These are phyloP conservation scores for Ptychadena robeensis DNA, from an alignment of 2,797 vertebrate species.

Conservation along the genomic window DNA sequence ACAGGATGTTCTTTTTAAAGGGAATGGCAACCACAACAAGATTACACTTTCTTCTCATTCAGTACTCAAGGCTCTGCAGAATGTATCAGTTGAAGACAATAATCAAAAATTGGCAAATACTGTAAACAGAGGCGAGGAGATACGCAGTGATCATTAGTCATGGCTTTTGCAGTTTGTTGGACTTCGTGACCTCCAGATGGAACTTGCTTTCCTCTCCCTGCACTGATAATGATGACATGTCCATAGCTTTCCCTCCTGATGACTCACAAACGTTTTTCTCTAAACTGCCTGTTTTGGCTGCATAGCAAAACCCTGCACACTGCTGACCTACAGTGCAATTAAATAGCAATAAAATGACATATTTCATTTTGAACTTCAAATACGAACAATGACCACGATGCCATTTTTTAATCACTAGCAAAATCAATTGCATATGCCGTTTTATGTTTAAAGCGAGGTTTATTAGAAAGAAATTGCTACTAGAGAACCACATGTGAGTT, in stretches of 20 bases:
- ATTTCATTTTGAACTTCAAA: conserved; percentile 75
- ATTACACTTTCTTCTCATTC: conserved; percentile 36
- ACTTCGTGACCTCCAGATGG: conserved; percentile 55
- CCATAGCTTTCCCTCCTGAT: conserved; percentile 39
- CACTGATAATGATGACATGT: conserved; percentile 59
- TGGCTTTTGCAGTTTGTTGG: conserved; percentile 20
- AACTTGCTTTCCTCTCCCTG: conserved; percentile 45
- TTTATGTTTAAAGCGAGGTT: conserved; percentile 77
- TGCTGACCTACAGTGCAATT: conserved; percentile 70
- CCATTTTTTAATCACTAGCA: conserved; percentile 81
- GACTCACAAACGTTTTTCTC: conserved; percentile 46
- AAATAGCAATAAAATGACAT: conserved; percentile 66
- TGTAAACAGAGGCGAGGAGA: conserved; percentile 55
- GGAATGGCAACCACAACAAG: conserved; percentile 1
- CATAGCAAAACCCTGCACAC: conserved; percentile 62
- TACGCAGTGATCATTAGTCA: conserved; percentile 56
- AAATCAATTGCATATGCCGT: conserved; percentile 84
- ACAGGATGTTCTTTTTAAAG: conserved; percentile 40
- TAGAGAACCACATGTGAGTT: conserved; percentile 82
- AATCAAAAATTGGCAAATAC: conserved; percentile 55
- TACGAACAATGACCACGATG: conserved; percentile 75
- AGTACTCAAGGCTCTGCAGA: conserved; percentile 50
- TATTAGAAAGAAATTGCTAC: conserved; percentile 85
- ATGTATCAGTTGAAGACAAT: conserved; percentile 55
- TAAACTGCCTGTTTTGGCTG: conserved; percentile 45